These are phyloP conservation scores for Melanotus villosus DNA, from an alignment of 2,888 invertebrate species.

Conservation along the genomic window DNA sequence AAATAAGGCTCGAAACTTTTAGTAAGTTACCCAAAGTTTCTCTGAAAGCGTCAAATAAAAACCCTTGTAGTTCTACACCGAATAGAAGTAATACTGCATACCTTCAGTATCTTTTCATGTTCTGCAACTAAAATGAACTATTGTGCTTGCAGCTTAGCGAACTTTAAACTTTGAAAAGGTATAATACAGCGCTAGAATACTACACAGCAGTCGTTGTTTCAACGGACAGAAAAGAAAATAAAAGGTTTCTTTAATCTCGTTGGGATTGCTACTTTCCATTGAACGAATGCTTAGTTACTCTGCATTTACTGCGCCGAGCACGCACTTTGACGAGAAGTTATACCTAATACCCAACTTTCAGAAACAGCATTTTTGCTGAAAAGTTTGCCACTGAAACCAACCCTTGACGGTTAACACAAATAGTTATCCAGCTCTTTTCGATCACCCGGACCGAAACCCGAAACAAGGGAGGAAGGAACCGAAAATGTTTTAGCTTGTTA, in stretches of 20 bases:
- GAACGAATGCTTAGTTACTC: conserved; percentile 17
- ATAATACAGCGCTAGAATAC: conserved; percentile 15
- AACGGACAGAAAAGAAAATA: conserved; percentile 12
- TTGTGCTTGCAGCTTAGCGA: conserved; percentile 6
- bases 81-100: background rate
- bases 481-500: background rate
- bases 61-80: background rate
- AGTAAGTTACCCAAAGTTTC: no score
- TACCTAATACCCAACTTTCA: conserved; percentile 2
- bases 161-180: conserved; percentile 23
- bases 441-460: background rate
- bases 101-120: background rate
- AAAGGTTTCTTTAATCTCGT: conserved; percentile 25
- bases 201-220: conserved; percentile 14
- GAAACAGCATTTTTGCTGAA: conserved; percentile 3
- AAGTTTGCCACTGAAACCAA: background rate
- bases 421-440: background rate
- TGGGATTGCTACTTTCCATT: conserved; percentile 21
- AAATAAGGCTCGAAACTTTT: no score
- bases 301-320: conserved; percentile 9
- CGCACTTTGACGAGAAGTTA: conserved; percentile 3
- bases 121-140: conserved; percentile 9
- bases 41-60: background rate
- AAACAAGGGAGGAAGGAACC: background rate
- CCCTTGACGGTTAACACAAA: conserved; percentile 6